Evolutionary conservation across 1,140 invertebrate species (phyloP).

Genomic region (Pogonomyrmex barbatus): DNA sequence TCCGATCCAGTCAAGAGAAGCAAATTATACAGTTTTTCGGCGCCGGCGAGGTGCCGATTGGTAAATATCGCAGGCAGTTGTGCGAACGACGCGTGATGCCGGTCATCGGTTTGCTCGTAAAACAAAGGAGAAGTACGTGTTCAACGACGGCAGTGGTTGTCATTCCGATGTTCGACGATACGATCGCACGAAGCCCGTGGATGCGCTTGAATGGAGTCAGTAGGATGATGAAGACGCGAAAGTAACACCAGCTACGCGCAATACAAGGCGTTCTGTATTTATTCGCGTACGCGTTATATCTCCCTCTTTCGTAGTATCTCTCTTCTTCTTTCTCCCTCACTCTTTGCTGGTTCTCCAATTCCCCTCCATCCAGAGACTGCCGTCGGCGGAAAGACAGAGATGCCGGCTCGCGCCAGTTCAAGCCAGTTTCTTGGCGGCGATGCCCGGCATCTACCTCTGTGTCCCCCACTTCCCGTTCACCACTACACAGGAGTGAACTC

Average conservation of each 20-base stretch:
- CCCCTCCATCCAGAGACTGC: conserved; percentile 52
- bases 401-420: conserved; percentile 79
- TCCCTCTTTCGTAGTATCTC: conserved; percentile 36
- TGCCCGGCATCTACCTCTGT: conserved; percentile 49
- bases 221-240: conserved; percentile 25
- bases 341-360: conserved; percentile 26
- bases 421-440: conserved; percentile 78
- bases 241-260: conserved; percentile 62
- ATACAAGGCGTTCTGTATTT: conserved; percentile 73
- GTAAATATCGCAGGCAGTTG: not conserved
- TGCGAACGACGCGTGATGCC: not conserved
- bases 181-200: conserved; percentile 32
- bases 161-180: not conserved
- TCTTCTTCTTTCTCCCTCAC: conserved; percentile 24
- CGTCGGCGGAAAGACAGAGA: conserved; percentile 60
- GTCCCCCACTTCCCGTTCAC: conserved; percentile 51
- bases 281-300: conserved; percentile 47
- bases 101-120: not conserved
- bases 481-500: conserved; percentile 12
- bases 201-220: conserved; percentile 71
- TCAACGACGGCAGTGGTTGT: not conserved
- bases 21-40: not conserved
- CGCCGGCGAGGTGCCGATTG: not conserved
- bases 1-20: not conserved
- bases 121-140: not conserved